These are phyloP conservation scores for Sparus aurata DNA, from an alignment of 2,797 vertebrate genomes.

Conservation along the genomic window DNA sequence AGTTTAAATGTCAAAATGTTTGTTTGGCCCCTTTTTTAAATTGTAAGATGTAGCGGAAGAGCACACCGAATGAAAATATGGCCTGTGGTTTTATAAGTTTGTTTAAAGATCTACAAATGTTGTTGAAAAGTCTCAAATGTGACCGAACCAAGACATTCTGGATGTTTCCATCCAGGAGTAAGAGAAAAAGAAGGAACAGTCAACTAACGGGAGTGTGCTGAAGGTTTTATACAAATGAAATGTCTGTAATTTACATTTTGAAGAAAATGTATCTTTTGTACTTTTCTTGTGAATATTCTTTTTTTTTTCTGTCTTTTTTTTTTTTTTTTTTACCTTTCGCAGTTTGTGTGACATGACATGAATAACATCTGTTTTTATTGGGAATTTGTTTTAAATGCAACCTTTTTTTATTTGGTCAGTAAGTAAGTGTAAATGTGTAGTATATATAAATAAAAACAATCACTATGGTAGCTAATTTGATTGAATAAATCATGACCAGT, in stretches of 20 bases:
- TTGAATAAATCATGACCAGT: conserved; percentile 50
- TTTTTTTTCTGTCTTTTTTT: conserved; percentile 33
- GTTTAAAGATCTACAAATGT: not conserved
- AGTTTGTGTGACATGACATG: conserved; percentile 34
- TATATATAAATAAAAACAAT: conserved; percentile 61
- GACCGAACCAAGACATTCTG: conserved; percentile 1
- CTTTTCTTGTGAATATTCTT: conserved; percentile 59
- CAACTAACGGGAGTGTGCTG: conserved; percentile 29
- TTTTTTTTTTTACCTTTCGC: conserved; percentile 41
- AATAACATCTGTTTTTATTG: conserved; percentile 42
- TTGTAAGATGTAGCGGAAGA: not conserved
- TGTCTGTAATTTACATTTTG: conserved; percentile 58
- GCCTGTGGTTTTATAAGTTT: conserved; percentile 3
- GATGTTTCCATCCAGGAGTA: not conserved
- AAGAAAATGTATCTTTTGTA: conserved; percentile 65
- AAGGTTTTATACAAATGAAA: conserved; percentile 49
- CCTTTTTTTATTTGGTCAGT: conserved; percentile 60
- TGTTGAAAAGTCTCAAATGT: not conserved
- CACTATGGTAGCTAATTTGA: conserved; percentile 69
- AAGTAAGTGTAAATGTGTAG: conserved; percentile 60
- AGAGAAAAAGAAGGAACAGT: conserved; percentile 35
- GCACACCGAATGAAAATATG: conserved; percentile 8
- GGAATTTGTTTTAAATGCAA: conserved; percentile 31
- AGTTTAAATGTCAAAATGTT: conserved; percentile 3
- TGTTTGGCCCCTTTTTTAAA: conserved; percentile 14